These are phyloP conservation scores for Drosophila trichaetosa DNA, from an alignment of 2,888 invertebrate species.

Conservation along the genomic window DNA sequence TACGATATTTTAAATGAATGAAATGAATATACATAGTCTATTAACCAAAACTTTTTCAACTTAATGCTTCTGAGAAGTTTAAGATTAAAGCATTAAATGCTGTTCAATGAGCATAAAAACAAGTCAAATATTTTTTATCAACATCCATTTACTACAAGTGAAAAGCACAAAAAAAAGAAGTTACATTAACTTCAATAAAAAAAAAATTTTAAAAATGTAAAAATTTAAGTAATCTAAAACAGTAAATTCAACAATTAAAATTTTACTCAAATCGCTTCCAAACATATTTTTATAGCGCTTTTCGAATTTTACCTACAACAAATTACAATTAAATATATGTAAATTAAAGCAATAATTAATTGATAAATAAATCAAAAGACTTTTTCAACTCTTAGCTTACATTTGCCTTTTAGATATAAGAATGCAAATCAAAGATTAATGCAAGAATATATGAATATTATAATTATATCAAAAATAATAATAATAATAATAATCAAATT, in stretches of 20 bases:
- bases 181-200: conserved; percentile 19
- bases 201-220: conserved; percentile 35
- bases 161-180: conserved; percentile 24
- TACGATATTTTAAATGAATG: conserved; percentile 78
- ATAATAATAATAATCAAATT: conserved; percentile 24
- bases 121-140: conserved; percentile 68
- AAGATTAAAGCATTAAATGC: conserved; percentile 78
- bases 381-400: conserved; percentile 76
- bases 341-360: conserved; percentile 69
- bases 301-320: conserved; percentile 66
- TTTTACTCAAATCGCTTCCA: conserved; percentile 78
- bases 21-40: conserved; percentile 45
- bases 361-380: conserved; percentile 66
- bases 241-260: conserved; percentile 19
- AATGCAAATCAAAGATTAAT: conserved; percentile 53
- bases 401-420: conserved; percentile 78
- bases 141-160: conserved; percentile 64
- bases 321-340: conserved; percentile 46
- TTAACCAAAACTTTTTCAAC: conserved; percentile 60
- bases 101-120: conserved; percentile 50
- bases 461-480: conserved; percentile 17
- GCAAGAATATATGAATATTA: conserved; percentile 28
- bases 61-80: conserved; percentile 78
- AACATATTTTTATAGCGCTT: conserved; percentile 81
- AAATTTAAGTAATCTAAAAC: conserved; percentile 38